phyloP scores from a whole-genome alignment of 2,113 vertebrate genomes.

The Laticauda laticaudata region DNA sequence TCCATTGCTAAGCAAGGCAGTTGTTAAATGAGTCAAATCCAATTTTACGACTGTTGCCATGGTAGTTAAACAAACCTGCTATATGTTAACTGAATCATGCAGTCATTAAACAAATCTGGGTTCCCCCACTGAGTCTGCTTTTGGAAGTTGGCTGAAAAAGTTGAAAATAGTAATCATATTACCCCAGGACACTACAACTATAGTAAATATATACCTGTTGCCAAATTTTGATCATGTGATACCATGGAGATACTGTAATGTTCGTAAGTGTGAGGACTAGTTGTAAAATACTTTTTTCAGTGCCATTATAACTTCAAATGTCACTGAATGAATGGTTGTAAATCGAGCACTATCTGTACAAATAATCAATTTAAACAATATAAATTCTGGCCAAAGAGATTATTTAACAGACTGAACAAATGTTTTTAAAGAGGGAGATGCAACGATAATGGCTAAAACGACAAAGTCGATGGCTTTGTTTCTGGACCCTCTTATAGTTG shows the following conservation, averaged over 20 bases:
- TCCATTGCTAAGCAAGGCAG: neutral
- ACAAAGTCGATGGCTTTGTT: neutral
- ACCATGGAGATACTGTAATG: neutral
- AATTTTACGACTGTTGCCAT: neutral
- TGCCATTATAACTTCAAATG: neutral
- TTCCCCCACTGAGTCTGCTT: neutral
- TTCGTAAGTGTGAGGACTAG: neutral
- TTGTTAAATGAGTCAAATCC: neutral
- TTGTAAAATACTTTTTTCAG: neutral
- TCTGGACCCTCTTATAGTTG: neutral
- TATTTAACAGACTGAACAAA: neutral
- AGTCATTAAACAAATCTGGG: neutral
- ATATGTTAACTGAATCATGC: neutral
- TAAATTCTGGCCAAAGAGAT: neutral
- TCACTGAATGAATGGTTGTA: neutral
- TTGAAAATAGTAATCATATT: neutral
- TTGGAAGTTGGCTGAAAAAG: neutral
- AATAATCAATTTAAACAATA: neutral
- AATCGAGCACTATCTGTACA: neutral
- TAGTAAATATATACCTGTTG: neutral
- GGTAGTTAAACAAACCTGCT: neutral
- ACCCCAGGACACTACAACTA: neutral
- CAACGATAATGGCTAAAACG: neutral
- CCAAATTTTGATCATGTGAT: neutral
- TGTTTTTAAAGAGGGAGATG: neutral